These are phyloP conservation scores for Sylvilagus bachmani DNA, from an alignment of 2,113 vertebrate genomes.

Conservation along the genomic window DNA sequence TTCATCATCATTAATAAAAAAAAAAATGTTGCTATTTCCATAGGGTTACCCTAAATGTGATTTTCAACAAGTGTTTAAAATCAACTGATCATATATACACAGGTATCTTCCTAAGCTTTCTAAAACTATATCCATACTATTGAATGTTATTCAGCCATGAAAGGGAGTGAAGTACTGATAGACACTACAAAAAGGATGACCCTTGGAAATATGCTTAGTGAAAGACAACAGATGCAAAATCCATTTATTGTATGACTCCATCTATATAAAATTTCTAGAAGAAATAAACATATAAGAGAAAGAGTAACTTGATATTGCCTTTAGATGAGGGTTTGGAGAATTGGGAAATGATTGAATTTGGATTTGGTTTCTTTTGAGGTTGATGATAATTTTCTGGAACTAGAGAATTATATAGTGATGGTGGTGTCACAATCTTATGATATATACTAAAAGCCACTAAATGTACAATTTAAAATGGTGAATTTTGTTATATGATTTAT, in stretches of 20 bases:
- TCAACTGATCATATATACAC: neutral
- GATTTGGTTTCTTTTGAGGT: neutral
- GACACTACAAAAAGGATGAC: neutral
- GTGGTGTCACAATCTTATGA: neutral
- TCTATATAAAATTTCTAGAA: neutral
- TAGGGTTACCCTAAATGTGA: neutral
- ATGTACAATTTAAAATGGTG: neutral
- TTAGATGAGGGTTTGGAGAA: no score
- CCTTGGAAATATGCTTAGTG: neutral
- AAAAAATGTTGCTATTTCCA: neutral
- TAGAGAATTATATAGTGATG: neutral
- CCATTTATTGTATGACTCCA: no score
- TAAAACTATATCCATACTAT: neutral
- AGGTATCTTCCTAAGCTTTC: neutral
- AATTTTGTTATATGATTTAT: neutral
- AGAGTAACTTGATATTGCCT: neutral
- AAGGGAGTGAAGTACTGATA: neutral
- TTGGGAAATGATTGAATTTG: neutral
- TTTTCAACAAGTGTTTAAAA: neutral
- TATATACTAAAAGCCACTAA: neutral
- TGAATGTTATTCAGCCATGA: neutral
- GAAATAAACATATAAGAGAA: neutral
- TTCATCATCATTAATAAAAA: neutral
- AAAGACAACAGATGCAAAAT: no score
- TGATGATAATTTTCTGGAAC: neutral